Conservation (phyloP, 2,797 vertebrate genomes). For the Pangasius djambal region DNA sequence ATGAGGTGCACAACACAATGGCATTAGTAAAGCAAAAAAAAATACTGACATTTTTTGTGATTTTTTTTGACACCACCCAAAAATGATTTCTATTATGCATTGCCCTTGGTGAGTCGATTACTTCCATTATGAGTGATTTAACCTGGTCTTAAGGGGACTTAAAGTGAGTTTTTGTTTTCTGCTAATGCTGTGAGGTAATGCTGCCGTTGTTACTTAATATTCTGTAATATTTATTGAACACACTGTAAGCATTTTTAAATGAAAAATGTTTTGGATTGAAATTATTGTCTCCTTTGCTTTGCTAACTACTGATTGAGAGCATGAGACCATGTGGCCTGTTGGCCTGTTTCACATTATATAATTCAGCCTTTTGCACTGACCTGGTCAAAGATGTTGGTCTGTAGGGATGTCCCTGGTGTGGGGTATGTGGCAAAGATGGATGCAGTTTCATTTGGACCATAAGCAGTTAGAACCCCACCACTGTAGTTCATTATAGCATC, state of each 20-base stretch:
- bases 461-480: conserved; percentile 75
- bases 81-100: neutral
- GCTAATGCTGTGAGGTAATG: neutral
- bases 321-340: neutral
- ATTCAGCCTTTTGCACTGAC: conserved; percentile 60
- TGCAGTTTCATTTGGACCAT: conserved; percentile 81
- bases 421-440: conserved; percentile 88
- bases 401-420: conserved; percentile 67
- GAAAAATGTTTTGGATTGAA: neutral
- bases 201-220: neutral
- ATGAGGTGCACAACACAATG: neutral
- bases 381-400: conserved; percentile 82
- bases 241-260: neutral
- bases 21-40: neutral
- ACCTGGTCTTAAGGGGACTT: neutral
- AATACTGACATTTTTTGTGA: neutral
- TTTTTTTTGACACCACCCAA: neutral
- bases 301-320: neutral
- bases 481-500: conserved; percentile 81
- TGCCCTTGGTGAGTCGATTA: neutral
- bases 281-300: neutral
- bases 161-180: neutral
- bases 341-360: neutral
- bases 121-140: neutral
- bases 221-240: too few relatives aligned